These are phyloP conservation scores for Macaria liturata DNA, from an alignment of 2,888 invertebrate genomes.

Conservation along the genomic window DNA sequence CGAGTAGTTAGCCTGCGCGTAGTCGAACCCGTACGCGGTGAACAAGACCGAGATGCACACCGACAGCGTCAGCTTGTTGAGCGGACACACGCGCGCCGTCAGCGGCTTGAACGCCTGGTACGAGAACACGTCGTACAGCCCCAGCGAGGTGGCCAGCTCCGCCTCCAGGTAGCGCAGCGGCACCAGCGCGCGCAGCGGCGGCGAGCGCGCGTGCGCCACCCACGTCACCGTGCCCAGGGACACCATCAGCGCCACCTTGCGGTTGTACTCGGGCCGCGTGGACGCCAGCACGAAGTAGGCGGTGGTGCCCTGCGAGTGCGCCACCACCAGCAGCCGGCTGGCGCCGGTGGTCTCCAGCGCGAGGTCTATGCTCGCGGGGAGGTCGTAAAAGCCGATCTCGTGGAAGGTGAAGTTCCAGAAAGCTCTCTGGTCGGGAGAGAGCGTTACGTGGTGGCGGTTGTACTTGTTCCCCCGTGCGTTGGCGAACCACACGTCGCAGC, in stretches of 20 bases:
- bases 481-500: slow-evolving; percentile 89
- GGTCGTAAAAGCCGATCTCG: slow-evolving; percentile 88
- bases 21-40: slow-evolving; percentile 39
- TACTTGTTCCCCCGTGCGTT: slow-evolving; percentile 89
- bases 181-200: slow-evolving; percentile 13
- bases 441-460: slow-evolving; percentile 67
- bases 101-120: slow-evolving; percentile 11
- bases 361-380: slow-evolving; percentile 89
- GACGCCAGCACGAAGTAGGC: slow-evolving; percentile 84
- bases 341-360: slow-evolving; percentile 77
- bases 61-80: slow-evolving; percentile 1
- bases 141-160: slow-evolving; percentile 1
- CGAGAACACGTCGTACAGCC: slow-evolving; percentile 17
- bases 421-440: slow-evolving; percentile 44
- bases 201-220: slow-evolving; percentile 63
- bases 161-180: slow-evolving; percentile 1
- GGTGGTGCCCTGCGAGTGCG: slow-evolving; percentile 89
- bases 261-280: slow-evolving; percentile 82
- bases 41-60: slow-evolving; percentile 37
- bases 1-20: slow-evolving; percentile 33
- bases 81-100: slow-evolving; percentile 6
- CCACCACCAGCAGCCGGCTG: slow-evolving; percentile 85
- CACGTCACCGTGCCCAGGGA: slow-evolving; percentile 85
- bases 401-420: slow-evolving; percentile 89
- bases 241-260: slow-evolving; percentile 82